A percentile compares a stretch with the other conserved stretches of the same genome.
Evolutionary conservation across 2,113 vertebrate genomes (phyloP).

Genomic region (Rhynchomys soricoides): DNA sequence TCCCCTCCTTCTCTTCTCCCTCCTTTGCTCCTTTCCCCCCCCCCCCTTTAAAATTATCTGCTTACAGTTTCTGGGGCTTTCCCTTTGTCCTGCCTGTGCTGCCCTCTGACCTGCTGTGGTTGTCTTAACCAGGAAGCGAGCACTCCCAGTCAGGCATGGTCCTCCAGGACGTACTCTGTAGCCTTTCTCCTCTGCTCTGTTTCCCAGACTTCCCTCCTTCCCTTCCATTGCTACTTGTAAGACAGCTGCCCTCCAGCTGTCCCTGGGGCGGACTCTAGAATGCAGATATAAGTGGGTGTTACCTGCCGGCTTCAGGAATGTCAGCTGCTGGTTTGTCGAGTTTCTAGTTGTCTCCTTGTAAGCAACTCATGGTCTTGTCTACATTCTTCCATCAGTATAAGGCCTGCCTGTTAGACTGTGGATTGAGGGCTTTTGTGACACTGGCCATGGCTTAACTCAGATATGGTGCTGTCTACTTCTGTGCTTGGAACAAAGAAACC

Average conservation of each 20-base stretch:
- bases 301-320: background rate
- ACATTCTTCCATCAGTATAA: background rate
- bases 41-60: background rate
- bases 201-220: background rate
- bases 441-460: background rate
- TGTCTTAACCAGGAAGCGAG: background rate
- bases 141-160: background rate
- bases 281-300: background rate
- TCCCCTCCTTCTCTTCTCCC: background rate
- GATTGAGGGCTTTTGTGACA: background rate
- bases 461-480: background rate
- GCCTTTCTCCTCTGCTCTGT: background rate
- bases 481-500: conserved; percentile 9
- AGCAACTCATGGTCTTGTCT: background rate
- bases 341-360: background rate
- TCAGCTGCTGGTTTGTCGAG: background rate
- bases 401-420: background rate
- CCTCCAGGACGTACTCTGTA: background rate
- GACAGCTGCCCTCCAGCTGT: background rate
- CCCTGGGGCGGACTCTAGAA: background rate
- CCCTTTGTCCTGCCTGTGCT: background rate
- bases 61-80: background rate
- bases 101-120: background rate
- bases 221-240: background rate
- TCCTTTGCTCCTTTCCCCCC: background rate